A percentile compares a stretch with the other conserved stretches of the same genome.
phyloP scores from a whole-genome alignment of 2,113 vertebrate species.

The Pelvicachromis taeniatus region DNA sequence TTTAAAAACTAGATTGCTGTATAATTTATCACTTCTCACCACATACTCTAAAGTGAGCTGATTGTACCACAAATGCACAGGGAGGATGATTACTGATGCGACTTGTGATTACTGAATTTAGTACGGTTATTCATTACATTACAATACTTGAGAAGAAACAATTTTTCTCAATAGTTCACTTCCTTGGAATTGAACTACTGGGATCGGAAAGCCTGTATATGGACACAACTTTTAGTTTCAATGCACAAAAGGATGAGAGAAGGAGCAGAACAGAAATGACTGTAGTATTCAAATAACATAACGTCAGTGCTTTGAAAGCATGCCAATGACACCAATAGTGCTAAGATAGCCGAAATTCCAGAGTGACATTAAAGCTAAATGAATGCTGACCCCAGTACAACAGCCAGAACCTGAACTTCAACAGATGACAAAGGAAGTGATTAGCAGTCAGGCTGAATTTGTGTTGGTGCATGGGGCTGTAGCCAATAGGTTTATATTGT shows the following conservation, averaged over 20 bases:
- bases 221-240: not conserved
- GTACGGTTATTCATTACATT: not conserved
- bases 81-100: not conserved
- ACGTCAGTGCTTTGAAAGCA: not conserved
- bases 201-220: not conserved
- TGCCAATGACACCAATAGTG: not conserved
- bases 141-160: not conserved
- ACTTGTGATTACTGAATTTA: not conserved
- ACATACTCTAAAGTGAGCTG: not conserved
- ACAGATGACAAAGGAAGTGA: not conserved
- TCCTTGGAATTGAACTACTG: not conserved
- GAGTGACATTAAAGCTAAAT: not conserved
- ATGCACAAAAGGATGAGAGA: not conserved
- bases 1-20: too few relatives aligned
- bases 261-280: not conserved
- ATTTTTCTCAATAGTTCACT: not conserved
- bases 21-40: rapidly evolving
- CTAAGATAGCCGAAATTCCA: not conserved
- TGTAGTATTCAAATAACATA: not conserved
- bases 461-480: not conserved
- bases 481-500: not conserved
- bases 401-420: not conserved
- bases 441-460: not conserved
- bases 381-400: not conserved
- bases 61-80: not conserved